These are phyloP conservation scores for Aleiodes testaceus DNA, from an alignment of 2,888 invertebrate genomes.

Conservation along the genomic window DNA sequence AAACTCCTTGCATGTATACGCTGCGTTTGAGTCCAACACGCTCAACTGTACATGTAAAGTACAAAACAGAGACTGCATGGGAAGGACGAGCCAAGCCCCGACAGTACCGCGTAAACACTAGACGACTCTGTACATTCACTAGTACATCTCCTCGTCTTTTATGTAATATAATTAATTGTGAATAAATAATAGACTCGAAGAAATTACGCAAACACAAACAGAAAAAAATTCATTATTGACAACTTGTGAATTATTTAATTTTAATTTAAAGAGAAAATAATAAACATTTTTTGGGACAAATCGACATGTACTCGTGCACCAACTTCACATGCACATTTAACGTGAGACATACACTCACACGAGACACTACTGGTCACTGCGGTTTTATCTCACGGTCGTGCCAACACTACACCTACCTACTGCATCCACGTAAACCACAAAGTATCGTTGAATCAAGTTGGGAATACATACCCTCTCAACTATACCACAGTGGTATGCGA, in stretches of 20 bases:
- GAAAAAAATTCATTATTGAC: too few relatives aligned
- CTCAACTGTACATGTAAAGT: slow-evolving; percentile 60
- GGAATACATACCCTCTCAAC: not conserved
- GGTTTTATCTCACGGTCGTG: slow-evolving; percentile 19
- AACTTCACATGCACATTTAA: slow-evolving; percentile 6
- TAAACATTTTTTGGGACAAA: not conserved
- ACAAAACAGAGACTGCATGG: slow-evolving; percentile 56
- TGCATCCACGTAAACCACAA: slow-evolving; percentile 19
- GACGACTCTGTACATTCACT: slow-evolving; percentile 58
- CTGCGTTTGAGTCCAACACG: slow-evolving; percentile 43
- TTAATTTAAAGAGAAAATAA: too few relatives aligned
- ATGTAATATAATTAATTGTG: not conserved
- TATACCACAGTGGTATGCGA: slow-evolving; percentile 13
- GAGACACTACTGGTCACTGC: slow-evolving; percentile 18
- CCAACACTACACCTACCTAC: slow-evolving; percentile 5
- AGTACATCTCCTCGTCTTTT: not conserved
- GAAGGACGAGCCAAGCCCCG: slow-evolving; percentile 53
- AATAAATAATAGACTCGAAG: too few relatives aligned
- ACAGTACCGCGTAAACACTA: slow-evolving; percentile 68
- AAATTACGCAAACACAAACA: too few relatives aligned
- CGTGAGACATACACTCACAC: not conserved
- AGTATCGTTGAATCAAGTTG: slow-evolving; percentile 25
- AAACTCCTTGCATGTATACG: slow-evolving; percentile 44
- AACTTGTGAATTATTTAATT: too few relatives aligned
- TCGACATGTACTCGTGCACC: slow-evolving; percentile 19